A percentile compares a stretch with the other conserved stretches of the same genome.
Conservation (phyloP, 2,113 vertebrate species). For the Siniperca knerii region DNA sequence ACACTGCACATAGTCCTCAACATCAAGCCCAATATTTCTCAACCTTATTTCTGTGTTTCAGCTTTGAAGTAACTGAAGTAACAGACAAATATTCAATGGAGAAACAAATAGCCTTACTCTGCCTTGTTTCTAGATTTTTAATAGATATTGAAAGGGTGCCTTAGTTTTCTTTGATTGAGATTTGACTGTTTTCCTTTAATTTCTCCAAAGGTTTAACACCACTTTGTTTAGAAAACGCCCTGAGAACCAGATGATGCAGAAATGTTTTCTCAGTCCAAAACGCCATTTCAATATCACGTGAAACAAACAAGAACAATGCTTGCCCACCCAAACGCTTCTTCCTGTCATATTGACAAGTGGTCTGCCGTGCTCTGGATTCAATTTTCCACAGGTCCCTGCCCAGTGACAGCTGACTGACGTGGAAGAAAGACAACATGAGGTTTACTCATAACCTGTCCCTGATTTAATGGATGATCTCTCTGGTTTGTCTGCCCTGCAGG, state of each 20-base stretch:
- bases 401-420: constrained; percentile 71
- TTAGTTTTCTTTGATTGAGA: not conserved
- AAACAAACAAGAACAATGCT: constrained; percentile 32
- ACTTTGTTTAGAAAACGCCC: not conserved
- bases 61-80: not conserved
- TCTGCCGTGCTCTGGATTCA: constrained; percentile 41
- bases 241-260: not conserved
- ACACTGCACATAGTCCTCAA: not conserved
- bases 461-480: constrained; percentile 68
- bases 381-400: constrained; percentile 40
- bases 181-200: not conserved
- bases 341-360: constrained; percentile 60
- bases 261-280: not conserved
- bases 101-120: not conserved
- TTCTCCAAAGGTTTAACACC: constrained; percentile 7
- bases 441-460: constrained; percentile 71
- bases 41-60: not conserved
- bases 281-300: constrained; percentile 15
- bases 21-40: constrained; percentile 1
- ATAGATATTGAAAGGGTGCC: not conserved
- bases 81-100: not conserved
- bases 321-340: not conserved
- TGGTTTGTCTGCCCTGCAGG: constrained; percentile 86
- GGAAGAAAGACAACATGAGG: constrained; percentile 57
- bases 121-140: not conserved